These are phyloP conservation scores for Bombyx mandarina DNA, from an alignment of 1,140 invertebrate genomes.

Conservation along the genomic window DNA sequence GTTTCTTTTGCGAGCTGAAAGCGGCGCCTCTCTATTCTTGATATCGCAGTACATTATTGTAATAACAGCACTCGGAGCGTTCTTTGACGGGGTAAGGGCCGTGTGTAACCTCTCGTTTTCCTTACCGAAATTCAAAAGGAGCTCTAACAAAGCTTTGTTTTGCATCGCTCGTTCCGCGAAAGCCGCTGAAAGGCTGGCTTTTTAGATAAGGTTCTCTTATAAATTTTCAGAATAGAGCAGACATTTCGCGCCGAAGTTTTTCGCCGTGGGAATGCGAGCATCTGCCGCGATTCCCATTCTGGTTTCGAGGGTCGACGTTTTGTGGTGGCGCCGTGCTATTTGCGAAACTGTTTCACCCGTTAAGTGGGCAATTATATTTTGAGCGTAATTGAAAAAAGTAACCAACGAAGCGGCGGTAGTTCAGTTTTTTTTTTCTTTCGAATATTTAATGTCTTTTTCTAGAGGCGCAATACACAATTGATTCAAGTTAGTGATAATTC, in stretches of 20 bases:
- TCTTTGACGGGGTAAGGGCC: slow-evolving; percentile 47
- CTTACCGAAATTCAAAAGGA: slow-evolving; percentile 63
- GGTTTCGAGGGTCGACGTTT: slow-evolving; percentile 26
- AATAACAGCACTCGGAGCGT: slow-evolving; percentile 52
- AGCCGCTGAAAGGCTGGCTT: slow-evolving; percentile 59
- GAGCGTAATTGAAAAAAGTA: slow-evolving; percentile 15
- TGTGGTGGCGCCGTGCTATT: slow-evolving; percentile 22
- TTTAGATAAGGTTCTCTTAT: slow-evolving; percentile 67
- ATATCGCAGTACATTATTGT: slow-evolving; percentile 55
- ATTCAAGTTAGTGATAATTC: too few relatives aligned
- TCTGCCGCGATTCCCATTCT: slow-evolving; percentile 42
- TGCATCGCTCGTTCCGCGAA: slow-evolving; percentile 51
- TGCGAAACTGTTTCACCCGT: slow-evolving; percentile 27
- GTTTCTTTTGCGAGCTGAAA: slow-evolving; percentile 8
- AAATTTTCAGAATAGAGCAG: slow-evolving; percentile 51
- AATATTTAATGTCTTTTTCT: too few relatives aligned
- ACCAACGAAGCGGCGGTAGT: not conserved
- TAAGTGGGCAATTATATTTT: slow-evolving; percentile 22
- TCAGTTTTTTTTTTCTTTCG: too few relatives aligned
- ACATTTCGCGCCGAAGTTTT: slow-evolving; percentile 53
- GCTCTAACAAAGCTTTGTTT: slow-evolving; percentile 65
- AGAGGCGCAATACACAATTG: too few relatives aligned
- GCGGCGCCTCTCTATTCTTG: slow-evolving; percentile 29
- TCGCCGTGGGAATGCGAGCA: slow-evolving; percentile 49
- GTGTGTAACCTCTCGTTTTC: slow-evolving; percentile 64